Evolutionary conservation across 2,797 vertebrate genomes (phyloP).

Genomic region (Tinamus major): DNA sequence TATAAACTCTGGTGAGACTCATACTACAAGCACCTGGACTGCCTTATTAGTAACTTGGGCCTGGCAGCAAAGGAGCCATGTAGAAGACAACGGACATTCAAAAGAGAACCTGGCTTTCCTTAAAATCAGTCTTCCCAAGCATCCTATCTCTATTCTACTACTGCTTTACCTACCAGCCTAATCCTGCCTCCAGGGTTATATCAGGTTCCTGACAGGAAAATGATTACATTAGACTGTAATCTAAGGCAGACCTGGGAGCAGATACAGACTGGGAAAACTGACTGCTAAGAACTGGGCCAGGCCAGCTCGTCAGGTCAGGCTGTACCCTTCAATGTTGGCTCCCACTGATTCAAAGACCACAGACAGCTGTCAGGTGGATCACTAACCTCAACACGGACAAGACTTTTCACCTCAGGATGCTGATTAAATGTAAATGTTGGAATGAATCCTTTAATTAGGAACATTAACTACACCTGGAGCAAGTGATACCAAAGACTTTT

Average conservation of each 20-base stretch:
- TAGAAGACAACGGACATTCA: neutral
- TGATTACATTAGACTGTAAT: fast-evolving
- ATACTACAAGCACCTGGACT: neutral
- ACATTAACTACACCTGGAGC: neutral
- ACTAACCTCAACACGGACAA: neutral
- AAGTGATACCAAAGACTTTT: neutral
- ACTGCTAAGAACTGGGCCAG: neutral
- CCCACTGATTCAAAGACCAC: neutral
- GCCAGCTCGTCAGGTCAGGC: neutral
- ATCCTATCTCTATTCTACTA: neutral
- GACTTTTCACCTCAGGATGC: neutral
- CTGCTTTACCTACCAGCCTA: neutral
- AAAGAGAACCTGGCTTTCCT: neutral
- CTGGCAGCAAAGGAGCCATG: neutral
- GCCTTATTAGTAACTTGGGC: neutral
- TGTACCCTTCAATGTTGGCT: neutral
- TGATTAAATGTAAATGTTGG: neutral
- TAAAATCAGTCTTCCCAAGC: neutral
- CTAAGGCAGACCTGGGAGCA: neutral
- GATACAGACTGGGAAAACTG: neutral
- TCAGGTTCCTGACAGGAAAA: neutral
- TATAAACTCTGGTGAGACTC: neutral
- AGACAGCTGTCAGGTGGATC: neutral
- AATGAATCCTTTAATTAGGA: neutral
- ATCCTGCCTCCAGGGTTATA: neutral